These are phyloP conservation scores for Siniperca scherzeri DNA, from an alignment of 2,797 vertebrate genomes.

Conservation along the genomic window DNA sequence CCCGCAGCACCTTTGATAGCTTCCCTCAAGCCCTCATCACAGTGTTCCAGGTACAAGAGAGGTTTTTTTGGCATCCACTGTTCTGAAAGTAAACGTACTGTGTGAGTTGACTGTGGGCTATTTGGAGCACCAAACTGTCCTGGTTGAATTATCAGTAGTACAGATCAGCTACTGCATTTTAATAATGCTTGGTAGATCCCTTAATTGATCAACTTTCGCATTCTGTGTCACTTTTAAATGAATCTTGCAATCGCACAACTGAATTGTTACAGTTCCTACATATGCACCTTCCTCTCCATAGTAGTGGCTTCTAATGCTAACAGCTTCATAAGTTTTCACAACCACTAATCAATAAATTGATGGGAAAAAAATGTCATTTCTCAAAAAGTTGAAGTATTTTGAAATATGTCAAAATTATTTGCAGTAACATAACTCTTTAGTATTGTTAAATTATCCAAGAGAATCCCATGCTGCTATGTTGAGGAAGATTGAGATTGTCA, in stretches of 20 bases:
- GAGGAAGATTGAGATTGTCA: not conserved
- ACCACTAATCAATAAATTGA: not conserved
- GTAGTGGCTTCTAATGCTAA: not conserved
- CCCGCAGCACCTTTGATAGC: slow-evolving; percentile 94
- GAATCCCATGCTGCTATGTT: too few relatives aligned
- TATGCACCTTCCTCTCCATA: not conserved
- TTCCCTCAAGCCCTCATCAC: slow-evolving; percentile 96
- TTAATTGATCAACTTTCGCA: not conserved
- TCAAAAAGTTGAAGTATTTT: not conserved
- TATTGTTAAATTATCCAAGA: too few relatives aligned
- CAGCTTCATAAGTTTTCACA: not conserved
- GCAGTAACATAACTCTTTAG: not conserved
- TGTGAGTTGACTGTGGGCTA: not conserved
- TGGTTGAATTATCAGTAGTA: not conserved
- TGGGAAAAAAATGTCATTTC: not conserved
- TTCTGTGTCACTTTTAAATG: not conserved
- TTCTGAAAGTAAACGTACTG: not conserved
- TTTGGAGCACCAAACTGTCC: not conserved
- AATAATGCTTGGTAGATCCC: not conserved
- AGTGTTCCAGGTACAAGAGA: slow-evolving; percentile 91
- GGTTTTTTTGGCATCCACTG: not conserved
- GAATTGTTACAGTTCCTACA: not conserved
- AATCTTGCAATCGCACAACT: not conserved
- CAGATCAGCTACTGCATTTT: not conserved
- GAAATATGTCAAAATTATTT: too few relatives aligned